Evolutionary conservation across 2,888 invertebrate genomes (phyloP), one percentile per base, ranked within the genome.

Genomic region (Lepidonotus clava): DNA sequence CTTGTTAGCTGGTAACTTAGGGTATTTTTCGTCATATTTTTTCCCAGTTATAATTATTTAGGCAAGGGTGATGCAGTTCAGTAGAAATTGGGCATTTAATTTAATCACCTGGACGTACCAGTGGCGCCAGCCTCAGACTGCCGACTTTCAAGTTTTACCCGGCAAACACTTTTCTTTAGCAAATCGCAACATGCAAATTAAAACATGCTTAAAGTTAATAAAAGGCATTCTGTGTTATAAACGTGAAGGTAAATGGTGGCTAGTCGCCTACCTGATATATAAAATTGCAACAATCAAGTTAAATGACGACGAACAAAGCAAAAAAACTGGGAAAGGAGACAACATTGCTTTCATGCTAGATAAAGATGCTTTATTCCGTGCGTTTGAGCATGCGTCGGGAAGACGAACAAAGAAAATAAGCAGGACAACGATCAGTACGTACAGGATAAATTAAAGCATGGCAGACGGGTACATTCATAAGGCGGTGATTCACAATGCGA

Each of bases 311-410:
- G 21, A 53, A 2, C 28, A n/a, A 61, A 61, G 28, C 61, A 61
- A 53, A 32, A 61, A 24, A 61, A 61, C 61, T 28, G 53, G n/a
- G n/a, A n/a, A n/a, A n/a, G n/a, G n/a, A n/a, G n/a, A n/a, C n/a
- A n/a, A 53, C 53, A 28, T 8, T 28, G 11, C 61, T 28, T 28
- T 61, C 61, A 61, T 61, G 61, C 61, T 61, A 61, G 28, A n/a
- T 61, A 61, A 28, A 32, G 24, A 61, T 61, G 61, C 61, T 61
- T 61, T 61, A 61, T 61, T 61, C 61, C 61, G 61, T 61, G 61
- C 28, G n/a, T 61, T 61, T 1, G 61, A 14, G 28, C 61, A 61
- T 61, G 61, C 61, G 24, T 61, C 28, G 53, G 53, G 53, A 53
- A n/a, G n/a, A 2, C 4, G 21, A 53, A 11, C 53, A 53, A 1